Evolutionary conservation across 2,888 invertebrate genomes (phyloP), one percentile per base, ranked within the genome.

Genomic region (Lasioglossum malachurum): DNA sequence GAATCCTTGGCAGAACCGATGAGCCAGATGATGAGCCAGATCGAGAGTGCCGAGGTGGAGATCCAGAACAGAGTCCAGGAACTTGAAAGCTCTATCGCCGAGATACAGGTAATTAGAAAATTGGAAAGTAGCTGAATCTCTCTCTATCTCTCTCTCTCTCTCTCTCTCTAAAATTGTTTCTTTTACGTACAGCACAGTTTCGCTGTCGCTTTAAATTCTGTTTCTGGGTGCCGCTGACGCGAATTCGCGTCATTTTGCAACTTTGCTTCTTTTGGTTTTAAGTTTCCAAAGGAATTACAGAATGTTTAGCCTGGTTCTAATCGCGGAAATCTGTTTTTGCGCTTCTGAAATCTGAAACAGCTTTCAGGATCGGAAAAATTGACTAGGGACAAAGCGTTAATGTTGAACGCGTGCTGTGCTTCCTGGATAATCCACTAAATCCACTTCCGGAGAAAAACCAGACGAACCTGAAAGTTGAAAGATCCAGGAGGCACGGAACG

Each of bases 1-100:
- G 96, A 96, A 87, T 96, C 96, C 86, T 91, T 97, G 73, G 96
- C 96, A 0, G 96, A 96, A 16, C 96, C 96, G 35, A 94, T 96
- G 76, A 96, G 96, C 57, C 96, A 95, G 72, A 94, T 97, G 82
- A 95, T 95, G 41, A 94, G 95, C 53, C 95, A 95, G 14, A 96
- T 97, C 90, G 94, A 94, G 57, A 89, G 92, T 16, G 95, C 97
- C 0, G 96, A 96, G 92, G 93, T 94, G 31, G 92, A 93, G 23
- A 95, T 96, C 53, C 92, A 92, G 78, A 86, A 88, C 2, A 96
- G 96, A 89, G 95, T 96, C 44, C 86, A 88, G 3, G 92, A 94
- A 27, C 94, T 96, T 64, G 92, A 94, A 82, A 95, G 95, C 74
- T 93, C 93, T 2, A 95, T 96, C 76, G 91, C 94, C 49, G 95